Evolutionary conservation across 2,888 invertebrate genomes (phyloP).

Genomic region (Agriopis marginaria): DNA sequence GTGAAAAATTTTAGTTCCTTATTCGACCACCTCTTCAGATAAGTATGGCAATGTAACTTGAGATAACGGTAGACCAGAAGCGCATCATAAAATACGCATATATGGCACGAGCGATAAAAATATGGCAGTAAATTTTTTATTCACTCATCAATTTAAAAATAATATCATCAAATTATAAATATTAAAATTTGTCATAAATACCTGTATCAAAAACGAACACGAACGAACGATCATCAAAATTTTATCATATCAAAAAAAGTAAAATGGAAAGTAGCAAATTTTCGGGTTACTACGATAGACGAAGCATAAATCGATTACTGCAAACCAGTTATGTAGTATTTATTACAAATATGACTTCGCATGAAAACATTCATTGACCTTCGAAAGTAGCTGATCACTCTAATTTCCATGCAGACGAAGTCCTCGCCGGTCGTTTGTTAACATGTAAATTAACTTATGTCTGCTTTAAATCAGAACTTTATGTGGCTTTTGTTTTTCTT

Average conservation of each 20-base stretch:
- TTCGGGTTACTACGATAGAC: not conserved
- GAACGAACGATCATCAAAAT: not conserved
- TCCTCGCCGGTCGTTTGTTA: slow-evolving; percentile 29
- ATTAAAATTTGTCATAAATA: slow-evolving; percentile 27
- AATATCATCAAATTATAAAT: slow-evolving; percentile 20
- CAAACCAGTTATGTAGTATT: not conserved
- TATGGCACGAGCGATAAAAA: slow-evolving; percentile 35
- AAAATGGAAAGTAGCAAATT: not conserved
- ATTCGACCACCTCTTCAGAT: not conserved
- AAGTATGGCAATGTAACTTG: slow-evolving; percentile 23
- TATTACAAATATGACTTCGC: too few relatives aligned
- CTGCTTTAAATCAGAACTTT: slow-evolving; percentile 23
- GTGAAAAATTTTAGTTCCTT: not conserved
- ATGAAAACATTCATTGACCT: slow-evolving; percentile 27
- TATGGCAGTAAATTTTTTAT: slow-evolving; percentile 22
- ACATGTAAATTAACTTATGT: slow-evolving; percentile 30
- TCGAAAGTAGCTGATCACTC: slow-evolving; percentile 26
- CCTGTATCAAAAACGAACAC: slow-evolving; percentile 13
- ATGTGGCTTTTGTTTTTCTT: slow-evolving; percentile 22
- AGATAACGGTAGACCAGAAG: slow-evolving; percentile 48
- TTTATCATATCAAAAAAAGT: not conserved
- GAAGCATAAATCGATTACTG: not conserved
- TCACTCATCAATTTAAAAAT: slow-evolving; percentile 21
- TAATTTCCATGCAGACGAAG: slow-evolving; percentile 35
- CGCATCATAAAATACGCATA: slow-evolving; percentile 32